These are phyloP conservation scores for Stomorhina lunata DNA, from an alignment of 2,888 invertebrate species.

Conservation along the genomic window DNA sequence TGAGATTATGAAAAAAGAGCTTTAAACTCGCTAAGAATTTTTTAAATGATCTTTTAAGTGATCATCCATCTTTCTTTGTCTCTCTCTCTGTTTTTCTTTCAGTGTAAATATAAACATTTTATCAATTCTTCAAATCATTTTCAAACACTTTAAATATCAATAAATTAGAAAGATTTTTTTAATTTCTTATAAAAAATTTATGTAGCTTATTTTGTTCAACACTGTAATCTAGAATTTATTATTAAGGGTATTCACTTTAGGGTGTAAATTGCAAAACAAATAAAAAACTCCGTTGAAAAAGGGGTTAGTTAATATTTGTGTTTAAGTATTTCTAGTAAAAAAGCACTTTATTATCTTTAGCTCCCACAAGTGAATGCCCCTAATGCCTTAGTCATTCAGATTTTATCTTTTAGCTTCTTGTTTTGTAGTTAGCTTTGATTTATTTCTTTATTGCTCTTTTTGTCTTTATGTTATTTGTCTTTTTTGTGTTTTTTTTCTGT, in stretches of 20 bases:
- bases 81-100: conserved; percentile 31
- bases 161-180: background rate
- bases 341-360: background rate
- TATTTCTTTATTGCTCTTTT: background rate
- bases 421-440: background rate
- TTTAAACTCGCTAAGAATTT: background rate
- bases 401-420: background rate
- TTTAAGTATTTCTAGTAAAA: too few relatives aligned
- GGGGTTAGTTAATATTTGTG: too few relatives aligned
- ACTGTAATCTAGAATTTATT: background rate
- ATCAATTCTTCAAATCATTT: background rate
- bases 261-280: background rate
- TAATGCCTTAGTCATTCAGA: background rate
- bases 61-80: background rate
- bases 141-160: background rate
- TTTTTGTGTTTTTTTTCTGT: background rate
- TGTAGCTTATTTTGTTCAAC: background rate
- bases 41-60: conserved; percentile 24
- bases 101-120: conserved; percentile 56
- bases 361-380: conserved; percentile 10
- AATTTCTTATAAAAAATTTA: background rate
- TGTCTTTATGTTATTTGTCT: background rate
- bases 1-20: background rate
- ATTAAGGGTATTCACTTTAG: conserved; percentile 7
- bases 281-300: too few relatives aligned